phyloP scores from a whole-genome alignment of 2,113 vertebrate genomes.

The Oostethus manadensis region DNA sequence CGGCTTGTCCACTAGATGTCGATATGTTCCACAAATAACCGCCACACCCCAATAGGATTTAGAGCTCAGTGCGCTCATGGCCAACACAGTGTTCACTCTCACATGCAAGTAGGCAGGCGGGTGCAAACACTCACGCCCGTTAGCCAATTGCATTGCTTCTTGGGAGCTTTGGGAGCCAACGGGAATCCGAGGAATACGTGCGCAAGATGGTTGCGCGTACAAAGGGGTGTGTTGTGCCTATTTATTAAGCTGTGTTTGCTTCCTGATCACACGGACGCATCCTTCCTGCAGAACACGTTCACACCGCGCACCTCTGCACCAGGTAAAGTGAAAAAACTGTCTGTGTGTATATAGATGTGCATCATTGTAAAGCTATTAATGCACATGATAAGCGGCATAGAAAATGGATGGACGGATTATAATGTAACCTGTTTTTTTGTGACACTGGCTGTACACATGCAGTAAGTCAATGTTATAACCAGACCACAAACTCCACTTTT shows the following conservation, averaged over 20 bases:
- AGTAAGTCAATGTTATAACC: not conserved
- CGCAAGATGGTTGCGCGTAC: constrained; percentile 20
- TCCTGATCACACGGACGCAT: constrained; percentile 27
- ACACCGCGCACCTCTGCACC: constrained; percentile 10
- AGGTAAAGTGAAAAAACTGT: constrained; percentile 44
- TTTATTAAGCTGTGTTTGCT: constrained; percentile 52
- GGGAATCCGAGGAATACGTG: constrained; percentile 3
- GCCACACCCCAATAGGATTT: not conserved
- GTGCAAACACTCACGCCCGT: not conserved
- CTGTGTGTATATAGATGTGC: no score
- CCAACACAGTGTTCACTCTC: not conserved
- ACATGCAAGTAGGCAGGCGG: not conserved
- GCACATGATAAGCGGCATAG: no score
- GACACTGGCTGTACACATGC: not conserved
- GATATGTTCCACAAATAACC: not conserved
- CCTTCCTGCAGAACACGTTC: constrained; percentile 28
- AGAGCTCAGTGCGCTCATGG: not conserved
- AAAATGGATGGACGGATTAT: no score
- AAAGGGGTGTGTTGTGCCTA: constrained; percentile 60
- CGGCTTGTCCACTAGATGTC: constrained; percentile 33
- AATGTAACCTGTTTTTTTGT: not conserved
- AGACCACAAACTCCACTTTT: not conserved
- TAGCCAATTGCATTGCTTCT: constrained; percentile 31
- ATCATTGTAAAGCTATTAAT: not conserved
- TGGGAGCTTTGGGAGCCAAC: constrained; percentile 51